phyloP scores from a whole-genome alignment of 2,888 invertebrate species.

The Drosophila histrio region DNA sequence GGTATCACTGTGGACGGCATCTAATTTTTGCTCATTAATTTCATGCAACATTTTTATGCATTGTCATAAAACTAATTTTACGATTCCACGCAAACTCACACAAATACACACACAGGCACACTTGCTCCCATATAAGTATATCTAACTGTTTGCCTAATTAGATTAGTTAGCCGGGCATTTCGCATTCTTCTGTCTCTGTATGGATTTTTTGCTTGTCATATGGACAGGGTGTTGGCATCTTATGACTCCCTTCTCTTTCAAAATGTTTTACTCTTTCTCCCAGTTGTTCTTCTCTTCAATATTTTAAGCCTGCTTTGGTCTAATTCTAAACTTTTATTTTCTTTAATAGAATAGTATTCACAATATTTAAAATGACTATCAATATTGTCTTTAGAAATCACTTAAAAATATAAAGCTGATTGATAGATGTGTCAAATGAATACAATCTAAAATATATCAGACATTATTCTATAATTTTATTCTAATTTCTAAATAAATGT shows the following conservation, averaged over 20 bases:
- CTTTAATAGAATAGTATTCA: too few relatives aligned
- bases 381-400: too few relatives aligned
- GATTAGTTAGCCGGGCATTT: conserved; percentile 70
- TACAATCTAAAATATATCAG: too few relatives aligned
- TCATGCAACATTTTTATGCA: conserved; percentile 79
- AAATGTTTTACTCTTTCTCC: neutral
- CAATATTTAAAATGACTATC: too few relatives aligned
- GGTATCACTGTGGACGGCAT: conserved; percentile 16
- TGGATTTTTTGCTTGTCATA: conserved; percentile 39
- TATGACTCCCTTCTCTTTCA: neutral
- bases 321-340: too few relatives aligned
- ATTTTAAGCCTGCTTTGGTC: too few relatives aligned
- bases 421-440: too few relatives aligned
- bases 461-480: too few relatives aligned
- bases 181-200: conserved; percentile 37
- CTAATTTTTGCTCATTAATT: conserved; percentile 79
- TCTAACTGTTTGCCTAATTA: conserved; percentile 67
- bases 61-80: conserved; percentile 79
- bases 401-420: too few relatives aligned
- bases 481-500: too few relatives aligned
- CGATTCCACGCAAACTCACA: conserved; percentile 34
- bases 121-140: neutral
- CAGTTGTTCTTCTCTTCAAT: neutral
- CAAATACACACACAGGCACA: conserved; percentile 2
- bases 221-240: neutral